A percentile compares a stretch with the other conserved stretches of the same genome.
phyloP scores from a whole-genome alignment of 2,113 vertebrate genomes.

The Myrmophylax atrothorax region DNA sequence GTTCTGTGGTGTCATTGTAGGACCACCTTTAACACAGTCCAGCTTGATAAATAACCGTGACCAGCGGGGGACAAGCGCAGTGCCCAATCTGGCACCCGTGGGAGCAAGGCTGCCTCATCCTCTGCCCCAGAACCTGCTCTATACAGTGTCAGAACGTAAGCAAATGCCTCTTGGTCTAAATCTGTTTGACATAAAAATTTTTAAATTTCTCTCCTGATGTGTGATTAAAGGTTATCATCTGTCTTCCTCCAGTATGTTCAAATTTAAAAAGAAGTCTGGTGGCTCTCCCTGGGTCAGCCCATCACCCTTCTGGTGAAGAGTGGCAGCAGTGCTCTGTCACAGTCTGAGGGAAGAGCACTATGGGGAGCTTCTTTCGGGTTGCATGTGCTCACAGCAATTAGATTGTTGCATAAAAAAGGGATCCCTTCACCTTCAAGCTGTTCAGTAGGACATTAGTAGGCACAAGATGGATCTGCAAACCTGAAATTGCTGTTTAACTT shows the following conservation, averaged over 20 bases:
- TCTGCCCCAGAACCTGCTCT: conserved; percentile 89
- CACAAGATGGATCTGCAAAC: background rate
- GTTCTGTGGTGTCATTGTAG: conserved; percentile 77
- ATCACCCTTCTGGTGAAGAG: background rate
- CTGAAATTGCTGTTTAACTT: background rate
- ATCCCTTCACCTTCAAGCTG: background rate
- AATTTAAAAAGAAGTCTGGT: conserved; percentile 39
- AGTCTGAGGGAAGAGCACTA: background rate
- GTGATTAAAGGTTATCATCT: background rate
- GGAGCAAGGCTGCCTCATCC: conserved; percentile 88
- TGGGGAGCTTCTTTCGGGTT: background rate
- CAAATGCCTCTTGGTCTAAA: conserved; percentile 15
- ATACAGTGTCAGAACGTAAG: conserved; percentile 97
- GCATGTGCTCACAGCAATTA: background rate
- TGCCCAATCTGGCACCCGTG: conserved; percentile 88
- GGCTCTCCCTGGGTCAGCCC: background rate
- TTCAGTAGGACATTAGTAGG: background rate
- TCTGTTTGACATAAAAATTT: background rate
- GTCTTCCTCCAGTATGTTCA: background rate
- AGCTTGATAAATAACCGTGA: conserved; percentile 88
- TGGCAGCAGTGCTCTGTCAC: background rate
- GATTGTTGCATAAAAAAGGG: background rate
- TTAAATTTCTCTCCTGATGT: background rate
- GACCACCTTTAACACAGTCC: conserved; percentile 87
- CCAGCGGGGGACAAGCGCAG: conserved; percentile 84